Evolutionary conservation across 2,113 vertebrate species (phyloP).

Genomic region (Acinonyx jubatus): DNA sequence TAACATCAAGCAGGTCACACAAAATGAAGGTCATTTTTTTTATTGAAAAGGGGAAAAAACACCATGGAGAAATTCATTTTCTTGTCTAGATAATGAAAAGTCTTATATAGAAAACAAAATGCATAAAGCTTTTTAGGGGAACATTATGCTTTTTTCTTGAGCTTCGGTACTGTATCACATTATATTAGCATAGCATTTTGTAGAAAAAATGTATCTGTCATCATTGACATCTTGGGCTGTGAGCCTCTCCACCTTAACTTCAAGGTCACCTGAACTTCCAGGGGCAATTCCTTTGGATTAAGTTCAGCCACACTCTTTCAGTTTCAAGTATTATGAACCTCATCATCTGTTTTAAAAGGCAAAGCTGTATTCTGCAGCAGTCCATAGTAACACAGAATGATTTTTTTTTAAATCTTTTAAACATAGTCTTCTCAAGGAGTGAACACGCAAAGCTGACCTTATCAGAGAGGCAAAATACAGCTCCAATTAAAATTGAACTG

Average conservation of each 20-base stretch:
- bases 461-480: constrained; percentile 57
- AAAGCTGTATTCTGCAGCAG: not conserved
- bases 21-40: constrained; percentile 57
- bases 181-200: not conserved
- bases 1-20: constrained; percentile 43
- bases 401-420: constrained; percentile 65
- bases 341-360: constrained; percentile 22
- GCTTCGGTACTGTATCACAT: not conserved
- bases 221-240: not conserved
- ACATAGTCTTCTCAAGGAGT: constrained; percentile 30
- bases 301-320: constrained; percentile 14
- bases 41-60: not conserved
- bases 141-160: constrained; percentile 17
- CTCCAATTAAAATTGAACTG: constrained; percentile 66
- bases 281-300: not conserved
- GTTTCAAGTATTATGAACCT: not conserved
- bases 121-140: constrained; percentile 47
- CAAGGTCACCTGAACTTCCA: not conserved
- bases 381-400: not conserved
- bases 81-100: constrained; percentile 24
- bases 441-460: constrained; percentile 51
- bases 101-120: constrained; percentile 56
- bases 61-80: constrained; percentile 11
- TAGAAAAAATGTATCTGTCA: not conserved
- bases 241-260: not conserved